Base-by-base conservation (phyloP, 2,888 invertebrate genomes). In the Andrena minutula region DNA sequence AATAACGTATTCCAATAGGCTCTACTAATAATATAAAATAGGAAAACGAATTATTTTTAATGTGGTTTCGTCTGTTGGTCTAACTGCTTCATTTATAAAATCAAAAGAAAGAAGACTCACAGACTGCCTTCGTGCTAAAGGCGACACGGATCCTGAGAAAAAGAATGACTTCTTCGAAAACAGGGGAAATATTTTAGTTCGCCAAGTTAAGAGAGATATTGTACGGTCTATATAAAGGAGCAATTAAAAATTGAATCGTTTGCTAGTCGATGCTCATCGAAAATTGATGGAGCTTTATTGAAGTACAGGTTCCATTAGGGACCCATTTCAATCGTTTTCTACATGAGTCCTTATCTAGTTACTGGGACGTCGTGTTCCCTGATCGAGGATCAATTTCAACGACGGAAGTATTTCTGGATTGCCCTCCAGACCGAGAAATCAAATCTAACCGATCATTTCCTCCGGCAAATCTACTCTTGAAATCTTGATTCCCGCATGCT, bases 401-500 rank as follows among this genome's bases (percentile, higher is more conserved):
- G 10, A 16, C 49, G 35, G 35, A 51, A 65, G 26, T 75, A 20
- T 12, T 71, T 8, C 53, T 35, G 35, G 51, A 5, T 41, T 41
- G 5, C n/a, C 30, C 12, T 20, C 3, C 16, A 3, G 28, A 63
- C 64, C 32, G n/a, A 49, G 23, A 2, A 69, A 75, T 75, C 75
- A 51, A 64, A 58, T 79, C 28, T 69, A 35, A 58, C 20, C n/a
- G 79, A 78, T 69, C 61, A 58, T 69, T 78, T 64, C 49, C 64
- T 63, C 32, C 1, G 32, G 51, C 32, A 49, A 64, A 58, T 35
- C 49, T 10, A n/a, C 58, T 47, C 28, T 47, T 28, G 23, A 32
- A 20, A 26, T 30, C 8, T 16, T 12, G 30, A 7, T 47, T 69
- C 60, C 16, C 41, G 68, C 47, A 66, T 56, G 2, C 56, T 28